Evolutionary conservation across 2,888 invertebrate species (phyloP), one percentile per base, ranked within the genome.

Genomic region (Dolomedes plantarius): DNA sequence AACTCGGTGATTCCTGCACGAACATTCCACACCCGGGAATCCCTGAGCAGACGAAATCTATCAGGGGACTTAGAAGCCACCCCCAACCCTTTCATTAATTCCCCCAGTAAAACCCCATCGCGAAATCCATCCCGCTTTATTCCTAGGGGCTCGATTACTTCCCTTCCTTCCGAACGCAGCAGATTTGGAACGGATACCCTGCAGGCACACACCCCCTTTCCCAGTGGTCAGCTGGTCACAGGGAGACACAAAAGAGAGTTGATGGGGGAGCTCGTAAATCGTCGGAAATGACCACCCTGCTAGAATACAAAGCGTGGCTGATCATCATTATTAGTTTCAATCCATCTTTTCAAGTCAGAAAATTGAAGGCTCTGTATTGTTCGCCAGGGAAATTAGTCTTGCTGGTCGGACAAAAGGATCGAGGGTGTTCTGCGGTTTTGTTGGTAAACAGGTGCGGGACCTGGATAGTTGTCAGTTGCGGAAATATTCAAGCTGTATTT

Each of bases 271-370:
- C 5, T 56, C 56, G 3, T 16, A 7, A 46, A 46, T 16, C 56
- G 56, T 5, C 19, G 23, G 56, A 56, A 56, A 56, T 56, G 56
- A 56, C 56, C 56, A 56, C 23, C 56, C 23, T 56, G 56, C 56
- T 16, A 23, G 56, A 56, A 56, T 56, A 56, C 56, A 56, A 56
- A 56, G 16, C 19, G 11, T 19, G 23, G 23, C 6, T 56, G 56
- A 56, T 56, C 56, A 56, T 56, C 56, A 56, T 56, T 56, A 56
- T 56, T 56, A 56, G 19, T 6, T 56, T 56, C 56, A 56, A 56
- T 56, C 56, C 19, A 56, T 56, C 56, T 56, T 56, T 2, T 6
- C 56, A 56, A 56, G 56, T 56, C 56, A 56, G n/a, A 16, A 2
- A 56, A 56, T 7, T 16, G 16, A 3, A 16, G 56, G 19, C 19